A percentile compares a stretch with the other conserved stretches of the same genome.
Evolutionary conservation across 2,888 invertebrate genomes (phyloP).

Genomic region (Liopterus haemorrhoidalis): DNA sequence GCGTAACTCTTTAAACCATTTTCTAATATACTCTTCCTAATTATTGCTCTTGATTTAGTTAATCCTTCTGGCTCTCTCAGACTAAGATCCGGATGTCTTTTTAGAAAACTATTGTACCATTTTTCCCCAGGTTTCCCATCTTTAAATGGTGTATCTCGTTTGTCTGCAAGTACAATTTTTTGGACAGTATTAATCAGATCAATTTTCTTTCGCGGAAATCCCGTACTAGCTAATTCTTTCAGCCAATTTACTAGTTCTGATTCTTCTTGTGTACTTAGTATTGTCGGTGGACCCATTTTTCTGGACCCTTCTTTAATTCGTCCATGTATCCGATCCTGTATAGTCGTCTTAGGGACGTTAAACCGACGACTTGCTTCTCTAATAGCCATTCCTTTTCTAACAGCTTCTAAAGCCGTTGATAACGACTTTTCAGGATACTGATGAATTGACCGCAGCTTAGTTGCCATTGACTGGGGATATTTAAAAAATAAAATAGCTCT

Average conservation of each 20-base stretch:
- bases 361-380: too few relatives aligned
- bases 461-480: too few relatives aligned
- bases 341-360: too few relatives aligned
- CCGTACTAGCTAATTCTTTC: too few relatives aligned
- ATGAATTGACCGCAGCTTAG: too few relatives aligned
- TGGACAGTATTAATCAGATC: constrained; percentile 33
- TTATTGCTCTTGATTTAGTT: constrained; percentile 30
- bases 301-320: constrained; percentile 27
- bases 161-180: constrained; percentile 25
- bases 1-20: constrained; percentile 34
- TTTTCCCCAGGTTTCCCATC: constrained; percentile 35
- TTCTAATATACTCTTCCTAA: constrained; percentile 32
- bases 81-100: constrained; percentile 29
- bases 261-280: constrained; percentile 28
- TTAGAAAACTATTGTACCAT: constrained; percentile 32
- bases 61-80: constrained; percentile 30
- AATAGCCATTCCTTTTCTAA: too few relatives aligned
- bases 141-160: constrained; percentile 19
- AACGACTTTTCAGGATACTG: too few relatives aligned
- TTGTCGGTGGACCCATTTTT: constrained; percentile 29
- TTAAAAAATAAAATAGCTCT: too few relatives aligned
- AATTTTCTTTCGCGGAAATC: constrained; percentile 34
- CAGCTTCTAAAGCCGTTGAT: too few relatives aligned
- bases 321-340: too few relatives aligned
- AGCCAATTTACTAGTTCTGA: too few relatives aligned